Base-by-base conservation (phyloP, 2,113 vertebrate species). In the Sturnus vulgaris region DNA sequence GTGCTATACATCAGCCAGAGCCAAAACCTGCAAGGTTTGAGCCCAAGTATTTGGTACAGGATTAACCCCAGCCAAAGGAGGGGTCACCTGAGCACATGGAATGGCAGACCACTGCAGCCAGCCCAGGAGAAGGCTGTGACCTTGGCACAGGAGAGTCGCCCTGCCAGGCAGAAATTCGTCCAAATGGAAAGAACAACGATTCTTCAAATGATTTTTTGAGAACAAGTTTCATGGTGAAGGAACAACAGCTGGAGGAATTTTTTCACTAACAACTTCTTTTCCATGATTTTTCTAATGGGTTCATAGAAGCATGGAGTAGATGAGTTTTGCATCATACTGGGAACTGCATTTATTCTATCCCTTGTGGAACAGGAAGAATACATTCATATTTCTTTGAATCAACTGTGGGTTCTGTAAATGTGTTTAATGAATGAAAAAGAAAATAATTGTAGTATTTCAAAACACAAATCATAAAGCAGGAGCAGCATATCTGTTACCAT, bases 71-170 rank as follows among this genome's bases (percentile, higher is more conserved):
- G 31, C 6, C 3, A 3, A 35, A 78, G 42, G 35, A 64, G 7
- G 2, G 5, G 10, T 20, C 28, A 39, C 12, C 21, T 39, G 59
- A 63, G 11, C 22, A 31, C 12, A 20, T 1, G 21, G 46, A 15
- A 11, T 39, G 25, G 11, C 23, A 70, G 25, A 68, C 2, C 5
- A 11, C 6, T 0, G 0, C 37, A 53, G 35, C 22, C 57, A 73
- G 30, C n/a, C 25, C 28, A 35, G 46, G 18, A 64, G 28, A 49
- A 69, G 37, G 39, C 33, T 65, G 22, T 9, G 17, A 75, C 28
- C 15, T 7, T 49, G 31, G 27, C 4, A 30, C 12, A 40, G 19
- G 18, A 60, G 10, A 23, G 15, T 5, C 0, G 0, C 7, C 20
- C 7, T 46, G 20, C 8, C 23, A 50, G 55, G 21, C 0, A 1